A percentile compares a stretch with the other conserved stretches of the same genome.
Evolutionary conservation across 2,797 vertebrate species (phyloP).

Genomic region (Sylvilagus floridanus): DNA sequence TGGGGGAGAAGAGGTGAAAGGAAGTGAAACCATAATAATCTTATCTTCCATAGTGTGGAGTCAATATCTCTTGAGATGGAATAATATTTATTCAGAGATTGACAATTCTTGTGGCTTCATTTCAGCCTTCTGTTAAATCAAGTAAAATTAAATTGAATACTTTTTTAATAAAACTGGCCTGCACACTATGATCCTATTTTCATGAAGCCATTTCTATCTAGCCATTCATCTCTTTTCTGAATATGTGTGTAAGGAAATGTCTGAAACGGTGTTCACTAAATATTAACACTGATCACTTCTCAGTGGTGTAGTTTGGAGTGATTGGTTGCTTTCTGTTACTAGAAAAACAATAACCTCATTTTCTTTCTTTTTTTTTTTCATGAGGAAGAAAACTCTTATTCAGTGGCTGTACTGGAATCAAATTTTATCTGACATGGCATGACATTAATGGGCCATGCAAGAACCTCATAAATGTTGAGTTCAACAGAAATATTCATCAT

Average conservation of each 20-base stretch:
- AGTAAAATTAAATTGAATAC: slow-evolving; percentile 74
- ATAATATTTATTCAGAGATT: slow-evolving; percentile 72
- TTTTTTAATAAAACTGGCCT: slow-evolving; percentile 76
- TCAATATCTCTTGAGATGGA: slow-evolving; percentile 65
- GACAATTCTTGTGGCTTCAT: slow-evolving; percentile 60
- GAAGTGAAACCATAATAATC: slow-evolving; percentile 55
- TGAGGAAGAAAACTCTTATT: slow-evolving; percentile 50
- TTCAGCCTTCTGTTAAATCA: slow-evolving; percentile 67
- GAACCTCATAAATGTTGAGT: slow-evolving; percentile 46
- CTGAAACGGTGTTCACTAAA: slow-evolving; percentile 68
- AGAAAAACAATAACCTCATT: slow-evolving; percentile 56
- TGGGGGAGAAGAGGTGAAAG: slow-evolving; percentile 11
- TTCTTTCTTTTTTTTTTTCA: slow-evolving; percentile 48
- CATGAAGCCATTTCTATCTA: slow-evolving; percentile 70
- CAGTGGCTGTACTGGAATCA: slow-evolving; percentile 42
- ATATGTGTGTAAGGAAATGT: slow-evolving; percentile 52
- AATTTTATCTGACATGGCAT: slow-evolving; percentile 51
- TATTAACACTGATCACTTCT: slow-evolving; percentile 64
- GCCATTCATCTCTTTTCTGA: slow-evolving; percentile 58
- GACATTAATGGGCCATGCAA: slow-evolving; percentile 32
- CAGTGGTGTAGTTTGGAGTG: slow-evolving; percentile 8
- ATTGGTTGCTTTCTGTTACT: slow-evolving; percentile 66
- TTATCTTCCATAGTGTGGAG: slow-evolving; percentile 43
- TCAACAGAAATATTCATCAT: slow-evolving; percentile 46
- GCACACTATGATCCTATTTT: slow-evolving; percentile 65